Percentiles rank a stretch among this genome's conserved stretches.
These are phyloP conservation scores for Biston betularia DNA, from an alignment of 2,888 invertebrate species.

Conservation along the genomic window DNA sequence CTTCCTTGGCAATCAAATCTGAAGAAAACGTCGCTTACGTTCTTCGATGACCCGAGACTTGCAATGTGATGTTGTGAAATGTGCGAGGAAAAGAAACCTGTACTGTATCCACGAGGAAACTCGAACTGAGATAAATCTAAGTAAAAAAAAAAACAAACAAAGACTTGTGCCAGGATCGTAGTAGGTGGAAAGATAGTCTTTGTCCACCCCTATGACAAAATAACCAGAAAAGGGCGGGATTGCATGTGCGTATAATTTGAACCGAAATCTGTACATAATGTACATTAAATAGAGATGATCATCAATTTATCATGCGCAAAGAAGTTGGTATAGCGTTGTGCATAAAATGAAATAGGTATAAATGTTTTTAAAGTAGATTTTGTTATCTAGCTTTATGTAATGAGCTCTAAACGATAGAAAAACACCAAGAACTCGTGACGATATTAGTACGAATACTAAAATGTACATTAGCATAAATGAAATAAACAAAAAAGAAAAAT, in stretches of 20 bases:
- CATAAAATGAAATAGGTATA: no score
- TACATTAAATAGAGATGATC: no score
- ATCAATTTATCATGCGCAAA: no score
- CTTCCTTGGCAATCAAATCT: constrained; percentile 34
- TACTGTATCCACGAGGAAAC: not conserved
- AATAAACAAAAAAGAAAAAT: constrained; percentile 5
- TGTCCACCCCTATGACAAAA: no score
- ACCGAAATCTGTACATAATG: no score
- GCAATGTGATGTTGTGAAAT: constrained; percentile 45
- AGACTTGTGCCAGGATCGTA: not conserved
- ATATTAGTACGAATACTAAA: constrained; percentile 8
- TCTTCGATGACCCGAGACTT: constrained; percentile 49
- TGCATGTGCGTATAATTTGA: no score
- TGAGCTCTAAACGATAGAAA: not conserved
- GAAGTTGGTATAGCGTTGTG: no score
- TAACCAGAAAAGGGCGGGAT: no score
- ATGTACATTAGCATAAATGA: constrained; percentile 7
- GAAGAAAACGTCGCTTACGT: constrained; percentile 44
- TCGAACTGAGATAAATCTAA: not conserved
- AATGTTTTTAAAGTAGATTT: not conserved
- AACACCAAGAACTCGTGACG: constrained; percentile 1
- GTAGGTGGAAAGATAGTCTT: no score
- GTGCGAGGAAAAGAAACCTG: constrained; percentile 28
- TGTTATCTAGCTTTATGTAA: not conserved
- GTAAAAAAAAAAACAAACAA: not conserved